Conservation (phyloP, 2,113 vertebrate species). For the Trogon surrucura region DNA sequence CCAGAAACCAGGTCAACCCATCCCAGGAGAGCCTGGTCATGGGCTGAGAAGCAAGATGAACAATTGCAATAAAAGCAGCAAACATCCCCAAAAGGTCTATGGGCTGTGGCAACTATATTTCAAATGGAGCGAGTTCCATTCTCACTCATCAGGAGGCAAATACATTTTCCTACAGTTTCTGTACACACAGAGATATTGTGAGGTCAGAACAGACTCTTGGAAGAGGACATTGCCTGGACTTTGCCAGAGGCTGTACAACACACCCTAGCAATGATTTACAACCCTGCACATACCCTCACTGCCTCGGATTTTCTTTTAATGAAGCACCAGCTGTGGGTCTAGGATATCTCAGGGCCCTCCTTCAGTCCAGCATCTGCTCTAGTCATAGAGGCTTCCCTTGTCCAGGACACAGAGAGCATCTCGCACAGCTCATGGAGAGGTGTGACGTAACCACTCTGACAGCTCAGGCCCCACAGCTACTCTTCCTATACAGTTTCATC, state of each 20-base stretch:
- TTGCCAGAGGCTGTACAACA: background rate
- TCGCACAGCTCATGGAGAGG: background rate
- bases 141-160: background rate
- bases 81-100: background rate
- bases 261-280: constrained; percentile 13
- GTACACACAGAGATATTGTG: background rate
- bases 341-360: background rate
- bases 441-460: background rate
- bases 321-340: fast-evolving
- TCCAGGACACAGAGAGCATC: background rate
- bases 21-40: background rate
- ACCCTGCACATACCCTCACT: background rate
- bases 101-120: background rate
- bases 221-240: background rate
- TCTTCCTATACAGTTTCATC: background rate
- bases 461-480: background rate
- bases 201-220: background rate
- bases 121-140: background rate
- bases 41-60: background rate
- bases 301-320: background rate
- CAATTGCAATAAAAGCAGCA: background rate
- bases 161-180: background rate
- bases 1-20: background rate
- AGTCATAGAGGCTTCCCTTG: background rate
- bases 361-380: background rate